A percentile compares a stretch with the other conserved stretches of the same genome.
Conservation (phyloP, 2,797 vertebrate genomes). For the Mormyrops attenuatus region DNA sequence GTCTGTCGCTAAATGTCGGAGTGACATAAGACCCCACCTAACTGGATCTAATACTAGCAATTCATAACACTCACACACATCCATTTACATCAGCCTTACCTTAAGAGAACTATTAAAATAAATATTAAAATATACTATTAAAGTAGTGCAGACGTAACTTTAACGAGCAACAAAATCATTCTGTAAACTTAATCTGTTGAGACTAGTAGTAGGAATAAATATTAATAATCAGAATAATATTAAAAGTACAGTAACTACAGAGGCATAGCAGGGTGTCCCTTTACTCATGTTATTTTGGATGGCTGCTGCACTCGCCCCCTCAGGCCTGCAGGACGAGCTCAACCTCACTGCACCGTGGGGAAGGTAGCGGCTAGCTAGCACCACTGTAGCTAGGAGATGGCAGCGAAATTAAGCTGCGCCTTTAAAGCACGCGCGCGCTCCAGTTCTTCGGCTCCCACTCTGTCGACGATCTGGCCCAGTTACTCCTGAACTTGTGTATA, state of each 20-base stretch:
- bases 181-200: neutral
- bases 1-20: neutral
- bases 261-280: neutral
- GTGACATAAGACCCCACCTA: neutral
- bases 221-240: neutral
- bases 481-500: neutral
- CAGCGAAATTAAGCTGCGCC: neutral
- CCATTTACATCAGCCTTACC: neutral
- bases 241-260: neutral
- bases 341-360: neutral
- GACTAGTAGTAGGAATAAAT: neutral
- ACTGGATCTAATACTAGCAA: neutral
- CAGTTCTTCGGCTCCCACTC: neutral
- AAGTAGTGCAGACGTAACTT: neutral
- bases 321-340: neutral
- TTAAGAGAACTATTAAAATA: neutral
- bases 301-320: neutral
- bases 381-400: neutral
- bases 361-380: neutral
- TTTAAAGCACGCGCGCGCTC: neutral
- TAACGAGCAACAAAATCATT: neutral
- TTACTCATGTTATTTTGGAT: neutral
- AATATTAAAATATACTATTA: neutral
- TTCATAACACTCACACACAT: neutral
- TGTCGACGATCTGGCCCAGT: neutral